A percentile compares a stretch with the other conserved stretches of the same genome.
Evolutionary conservation across 2,888 invertebrate species (phyloP).

Genomic region (Gymnosoma rotundatum): DNA sequence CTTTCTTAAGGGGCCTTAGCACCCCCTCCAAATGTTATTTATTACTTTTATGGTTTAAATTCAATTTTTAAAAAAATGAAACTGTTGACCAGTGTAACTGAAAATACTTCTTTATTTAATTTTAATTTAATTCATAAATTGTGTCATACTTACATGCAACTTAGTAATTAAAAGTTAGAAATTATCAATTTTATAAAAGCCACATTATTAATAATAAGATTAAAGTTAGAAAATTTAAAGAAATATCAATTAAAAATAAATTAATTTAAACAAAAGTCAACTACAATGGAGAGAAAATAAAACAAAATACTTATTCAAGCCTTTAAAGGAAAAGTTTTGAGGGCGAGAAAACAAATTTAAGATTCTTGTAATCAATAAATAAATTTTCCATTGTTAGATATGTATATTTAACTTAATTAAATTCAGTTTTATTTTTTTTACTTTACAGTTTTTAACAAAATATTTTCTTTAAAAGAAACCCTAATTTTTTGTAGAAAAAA

Average conservation of each 20-base stretch:
- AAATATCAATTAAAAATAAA: conserved; percentile 60
- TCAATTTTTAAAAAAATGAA: background rate
- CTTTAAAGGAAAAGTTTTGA: background rate
- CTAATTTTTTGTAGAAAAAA: conserved; percentile 34
- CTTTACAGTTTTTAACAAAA: conserved; percentile 28
- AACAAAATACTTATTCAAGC: background rate
- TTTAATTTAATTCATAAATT: conserved; percentile 35
- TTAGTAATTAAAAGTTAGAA: conserved; percentile 55
- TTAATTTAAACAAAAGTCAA: conserved; percentile 45
- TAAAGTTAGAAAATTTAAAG: conserved; percentile 57
- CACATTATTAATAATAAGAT: conserved; percentile 58
- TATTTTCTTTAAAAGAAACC: conserved; percentile 68
- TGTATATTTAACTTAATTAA: conserved; percentile 19
- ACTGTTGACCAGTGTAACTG: conserved; percentile 44
- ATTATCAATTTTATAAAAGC: conserved; percentile 50
- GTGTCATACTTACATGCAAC: conserved; percentile 64
- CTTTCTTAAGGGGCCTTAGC: too few species aligned
- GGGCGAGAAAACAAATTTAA: conserved; percentile 1
- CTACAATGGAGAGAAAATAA: conserved; percentile 26
- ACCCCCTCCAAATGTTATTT: too few species aligned
- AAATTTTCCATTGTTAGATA: conserved; percentile 37
- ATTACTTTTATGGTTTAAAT: too few species aligned
- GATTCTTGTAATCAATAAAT: conserved; percentile 4
- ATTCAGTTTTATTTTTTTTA: background rate
- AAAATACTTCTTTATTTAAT: conserved; percentile 17